phyloP scores from a whole-genome alignment of 2,113 vertebrate genomes.

The Apistogramma diplotaenia region DNA sequence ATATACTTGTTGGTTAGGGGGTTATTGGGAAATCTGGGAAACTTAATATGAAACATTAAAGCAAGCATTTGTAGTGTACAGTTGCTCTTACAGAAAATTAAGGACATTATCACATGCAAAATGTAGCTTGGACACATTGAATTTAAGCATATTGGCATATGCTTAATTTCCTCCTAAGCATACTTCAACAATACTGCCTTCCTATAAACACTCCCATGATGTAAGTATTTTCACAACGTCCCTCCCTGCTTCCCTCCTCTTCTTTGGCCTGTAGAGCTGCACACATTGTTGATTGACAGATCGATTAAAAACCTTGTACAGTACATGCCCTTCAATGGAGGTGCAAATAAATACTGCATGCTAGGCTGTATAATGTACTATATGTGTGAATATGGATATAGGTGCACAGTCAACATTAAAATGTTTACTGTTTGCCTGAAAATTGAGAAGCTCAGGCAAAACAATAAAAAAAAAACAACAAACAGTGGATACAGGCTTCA shows the following conservation, averaged over 20 bases:
- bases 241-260: background rate
- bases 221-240: background rate
- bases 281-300: slow-evolving; percentile 31
- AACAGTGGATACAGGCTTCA: background rate
- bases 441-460: background rate
- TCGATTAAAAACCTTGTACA: slow-evolving; percentile 43
- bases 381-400: background rate
- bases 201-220: background rate
- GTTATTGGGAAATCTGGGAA: too few species aligned
- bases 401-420: background rate
- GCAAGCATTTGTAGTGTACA: too few species aligned
- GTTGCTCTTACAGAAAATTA: too few species aligned
- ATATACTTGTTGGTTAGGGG: too few species aligned
- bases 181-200: too few species aligned
- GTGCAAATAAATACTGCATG: background rate
- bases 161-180: too few species aligned
- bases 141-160: too few species aligned
- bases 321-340: background rate
- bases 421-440: background rate
- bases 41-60: too few species aligned
- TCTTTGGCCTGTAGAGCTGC: background rate
- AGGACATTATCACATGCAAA: too few species aligned
- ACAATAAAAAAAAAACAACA: slow-evolving; percentile 14
- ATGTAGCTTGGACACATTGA: too few species aligned
- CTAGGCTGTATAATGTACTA: background rate